Base-by-base conservation (phyloP, 2,113 vertebrate genomes). In the Ageneiosus marmoratus region DNA sequence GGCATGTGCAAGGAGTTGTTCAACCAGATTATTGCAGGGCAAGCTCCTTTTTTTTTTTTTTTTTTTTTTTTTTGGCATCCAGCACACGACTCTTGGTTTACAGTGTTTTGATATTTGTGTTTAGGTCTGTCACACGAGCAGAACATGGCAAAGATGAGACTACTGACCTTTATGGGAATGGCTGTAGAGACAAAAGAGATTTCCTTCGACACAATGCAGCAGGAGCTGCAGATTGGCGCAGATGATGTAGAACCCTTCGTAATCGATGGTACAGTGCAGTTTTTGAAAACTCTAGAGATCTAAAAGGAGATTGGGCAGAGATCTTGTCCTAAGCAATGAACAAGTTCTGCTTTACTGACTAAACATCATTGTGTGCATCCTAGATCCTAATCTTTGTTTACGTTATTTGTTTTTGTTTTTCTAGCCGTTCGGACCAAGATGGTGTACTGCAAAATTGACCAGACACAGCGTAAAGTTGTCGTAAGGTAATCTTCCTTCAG, bases 361-460 rank as follows among this genome's bases (percentile, higher is more conserved):
- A 6, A 10, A n/a, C 10, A 15, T 44, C 44, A 10, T 0, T 32
- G 20, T 41, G 20, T 48, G 18, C 24, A 20, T 53, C 78, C 32
- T 10, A 15, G 15, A 81, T 29, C 65, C 16, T 60, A 67, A 20
- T 44, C 20, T 24, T 69, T 65, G 24, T 46, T 29, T 55, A 20
- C n/a, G 22, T 81, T n/a, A 16, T 15, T 86, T 55, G 81, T 32
- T 83, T 16, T 20, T 13, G 82, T 86, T 79, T 82, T 94, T 83
- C 86, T 77, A 99, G 98, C 97, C 82, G 98, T 99, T 84, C 96
- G 97, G 90, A 99, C 97, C 88, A 99, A 99, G 94, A 99, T 99
- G 98, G 96, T 99, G 20, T 98, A 98, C 92, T 97, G 97, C 95
- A 99, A 99, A 95, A 98, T 99, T 84, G 98, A 99, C 93, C 98